A percentile compares a stretch with the other conserved stretches of the same genome.
Conservation (phyloP, 2,888 invertebrate genomes). For the Gymnoscelis rufifasciata region DNA sequence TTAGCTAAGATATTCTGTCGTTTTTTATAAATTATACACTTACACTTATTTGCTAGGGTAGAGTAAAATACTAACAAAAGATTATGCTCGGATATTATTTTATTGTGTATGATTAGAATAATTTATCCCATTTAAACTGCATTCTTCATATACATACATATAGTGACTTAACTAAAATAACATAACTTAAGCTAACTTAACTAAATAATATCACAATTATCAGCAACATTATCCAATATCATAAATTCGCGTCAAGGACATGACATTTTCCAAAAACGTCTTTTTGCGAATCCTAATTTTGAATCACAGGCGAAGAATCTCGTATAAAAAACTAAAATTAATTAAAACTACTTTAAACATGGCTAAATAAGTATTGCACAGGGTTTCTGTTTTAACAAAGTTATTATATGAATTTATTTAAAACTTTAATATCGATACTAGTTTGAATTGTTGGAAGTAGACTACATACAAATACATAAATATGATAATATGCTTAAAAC, state of each 20-base stretch:
- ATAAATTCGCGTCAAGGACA: slow-evolving; percentile 22
- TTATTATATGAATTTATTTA: too few relatives aligned
- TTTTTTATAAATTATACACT: too few relatives aligned
- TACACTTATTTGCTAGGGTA: too few relatives aligned
- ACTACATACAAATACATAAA: too few relatives aligned
- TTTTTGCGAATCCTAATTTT: slow-evolving; percentile 12
- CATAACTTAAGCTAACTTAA: slow-evolving; percentile 45
- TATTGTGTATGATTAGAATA: slow-evolving; percentile 11
- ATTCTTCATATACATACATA: slow-evolving; percentile 43
- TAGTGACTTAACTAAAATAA: slow-evolving; percentile 30
- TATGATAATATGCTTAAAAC: too few relatives aligned
- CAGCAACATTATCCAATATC: slow-evolving; percentile 53
- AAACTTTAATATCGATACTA: too few relatives aligned
- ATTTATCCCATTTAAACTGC: slow-evolving; percentile 32
- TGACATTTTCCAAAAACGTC: slow-evolving; percentile 17
- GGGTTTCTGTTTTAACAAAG: too few relatives aligned
- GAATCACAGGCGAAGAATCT: slow-evolving; percentile 18
- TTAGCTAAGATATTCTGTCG: too few relatives aligned
- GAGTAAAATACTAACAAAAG: not conserved
- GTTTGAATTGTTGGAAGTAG: too few relatives aligned
- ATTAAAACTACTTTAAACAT: too few relatives aligned
- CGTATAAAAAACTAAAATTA: slow-evolving; percentile 3
- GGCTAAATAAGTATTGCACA: not conserved
- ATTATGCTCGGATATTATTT: not conserved
- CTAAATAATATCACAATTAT: slow-evolving; percentile 73